Conservation (phyloP, 2,797 vertebrate genomes). For the Sebastes trivittatus region DNA sequence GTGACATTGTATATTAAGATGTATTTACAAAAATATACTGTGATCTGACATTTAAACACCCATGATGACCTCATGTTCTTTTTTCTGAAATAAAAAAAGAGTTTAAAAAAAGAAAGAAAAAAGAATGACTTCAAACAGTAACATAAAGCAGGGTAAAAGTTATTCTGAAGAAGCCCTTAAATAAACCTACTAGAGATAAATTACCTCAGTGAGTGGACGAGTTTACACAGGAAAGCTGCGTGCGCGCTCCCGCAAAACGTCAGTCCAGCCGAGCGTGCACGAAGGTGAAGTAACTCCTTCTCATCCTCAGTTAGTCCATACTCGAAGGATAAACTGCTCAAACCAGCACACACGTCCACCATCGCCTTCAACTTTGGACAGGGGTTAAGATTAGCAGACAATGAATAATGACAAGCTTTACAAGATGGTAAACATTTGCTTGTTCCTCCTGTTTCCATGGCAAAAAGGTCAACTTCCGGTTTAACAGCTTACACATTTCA, state of each 20-base stretch:
- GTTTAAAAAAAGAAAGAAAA: no score
- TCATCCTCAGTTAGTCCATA: constrained; percentile 68
- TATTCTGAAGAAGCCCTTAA: not conserved
- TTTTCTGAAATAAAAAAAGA: no score
- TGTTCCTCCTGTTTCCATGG: constrained; percentile 36
- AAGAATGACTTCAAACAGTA: not conserved
- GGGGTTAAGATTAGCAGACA: not conserved
- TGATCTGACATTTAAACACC: no score
- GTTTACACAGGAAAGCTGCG: constrained; percentile 79
- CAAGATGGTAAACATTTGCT: accelerated
- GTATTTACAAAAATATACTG: no score
- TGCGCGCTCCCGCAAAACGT: constrained; percentile 78
- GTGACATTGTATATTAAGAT: no score
- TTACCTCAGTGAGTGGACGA: constrained; percentile 76
- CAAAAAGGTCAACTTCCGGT: constrained; percentile 38
- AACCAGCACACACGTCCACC: constrained; percentile 58
- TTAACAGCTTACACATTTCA: not conserved
- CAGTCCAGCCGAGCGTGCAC: constrained; percentile 63
- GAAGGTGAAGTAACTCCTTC: constrained; percentile 56
- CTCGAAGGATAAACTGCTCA: constrained; percentile 75
- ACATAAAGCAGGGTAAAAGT: no score
- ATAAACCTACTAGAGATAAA: not conserved
- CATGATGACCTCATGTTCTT: no score
- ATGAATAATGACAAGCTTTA: not conserved
- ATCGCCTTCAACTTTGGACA: not conserved